These are phyloP conservation scores for Phortica variegata DNA, from an alignment of 1,140 invertebrate genomes.

Conservation along the genomic window DNA sequence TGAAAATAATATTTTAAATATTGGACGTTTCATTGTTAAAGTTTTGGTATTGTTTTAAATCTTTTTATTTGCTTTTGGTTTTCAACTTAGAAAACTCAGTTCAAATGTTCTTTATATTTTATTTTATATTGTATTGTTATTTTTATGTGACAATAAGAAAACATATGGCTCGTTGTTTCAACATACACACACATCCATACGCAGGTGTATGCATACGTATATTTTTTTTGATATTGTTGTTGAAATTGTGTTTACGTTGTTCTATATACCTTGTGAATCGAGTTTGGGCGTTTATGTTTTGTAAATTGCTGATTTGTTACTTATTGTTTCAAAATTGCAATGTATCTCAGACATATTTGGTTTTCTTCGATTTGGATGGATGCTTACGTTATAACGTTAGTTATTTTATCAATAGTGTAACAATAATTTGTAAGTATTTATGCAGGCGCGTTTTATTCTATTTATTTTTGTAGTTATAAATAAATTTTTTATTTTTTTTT, in stretches of 20 bases:
- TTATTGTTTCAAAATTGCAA: conserved; percentile 25
- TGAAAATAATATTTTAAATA: conserved; percentile 36
- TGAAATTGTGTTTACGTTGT: conserved; percentile 22
- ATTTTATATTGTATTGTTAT: conserved; percentile 47
- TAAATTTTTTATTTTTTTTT: conserved; percentile 10
- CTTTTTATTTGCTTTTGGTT: conserved; percentile 17
- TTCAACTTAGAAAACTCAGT: conserved; percentile 45
- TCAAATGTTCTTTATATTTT: conserved; percentile 52
- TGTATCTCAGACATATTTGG: conserved; percentile 52
- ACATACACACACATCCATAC: neutral
- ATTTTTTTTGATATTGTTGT: conserved; percentile 16
- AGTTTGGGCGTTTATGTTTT: conserved; percentile 26
- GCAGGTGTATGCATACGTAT: conserved; percentile 9
- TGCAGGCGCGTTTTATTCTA: too few relatives aligned
- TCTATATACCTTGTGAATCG: conserved; percentile 17
- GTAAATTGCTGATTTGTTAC: conserved; percentile 20
- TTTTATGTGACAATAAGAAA: too few relatives aligned
- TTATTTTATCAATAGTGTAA: too few relatives aligned
- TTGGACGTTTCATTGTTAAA: conserved; percentile 54
- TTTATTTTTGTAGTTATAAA: neutral
- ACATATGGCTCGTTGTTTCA: conserved; percentile 15
- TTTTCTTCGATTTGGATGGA: conserved; percentile 48
- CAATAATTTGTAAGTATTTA: too few relatives aligned
- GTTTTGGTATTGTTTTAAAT: conserved; percentile 21
- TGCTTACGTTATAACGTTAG: conserved; percentile 45